A percentile compares a stretch with the other conserved stretches of the same genome.
Conservation (phyloP, 2,888 invertebrate genomes). For the Tinea trinotella region DNA sequence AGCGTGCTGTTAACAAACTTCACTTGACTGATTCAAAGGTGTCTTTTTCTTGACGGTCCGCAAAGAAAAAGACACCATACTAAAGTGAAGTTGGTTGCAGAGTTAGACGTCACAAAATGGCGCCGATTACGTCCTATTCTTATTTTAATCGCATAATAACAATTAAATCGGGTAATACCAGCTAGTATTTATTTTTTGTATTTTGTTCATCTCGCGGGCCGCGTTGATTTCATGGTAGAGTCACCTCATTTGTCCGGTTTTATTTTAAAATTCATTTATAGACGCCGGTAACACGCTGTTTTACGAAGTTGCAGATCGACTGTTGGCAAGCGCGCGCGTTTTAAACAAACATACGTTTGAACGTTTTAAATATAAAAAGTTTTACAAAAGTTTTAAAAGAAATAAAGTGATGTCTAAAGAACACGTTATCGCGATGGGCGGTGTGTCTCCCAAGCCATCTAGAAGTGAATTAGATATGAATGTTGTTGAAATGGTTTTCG, state of each 20-base stretch:
- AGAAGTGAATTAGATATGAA: constrained; percentile 32
- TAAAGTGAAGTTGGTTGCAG: too few species aligned
- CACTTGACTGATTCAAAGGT: too few species aligned
- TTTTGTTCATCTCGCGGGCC: too few species aligned
- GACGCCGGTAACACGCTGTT: background rate
- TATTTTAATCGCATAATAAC: too few species aligned
- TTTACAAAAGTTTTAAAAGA: background rate
- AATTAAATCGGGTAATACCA: too few species aligned
- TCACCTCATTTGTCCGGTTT: constrained; percentile 1
- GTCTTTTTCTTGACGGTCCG: too few species aligned
- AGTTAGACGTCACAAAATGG: too few species aligned
- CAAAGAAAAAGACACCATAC: too few species aligned
- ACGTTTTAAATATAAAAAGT: background rate
- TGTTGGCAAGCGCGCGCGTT: background rate
- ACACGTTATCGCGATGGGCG: constrained; percentile 7
- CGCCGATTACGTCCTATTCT: too few species aligned
- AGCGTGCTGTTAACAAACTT: too few species aligned
- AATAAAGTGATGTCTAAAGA: constrained; percentile 11
- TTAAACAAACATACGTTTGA: background rate
- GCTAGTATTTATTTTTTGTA: too few species aligned
- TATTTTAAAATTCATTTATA: constrained; percentile 2
- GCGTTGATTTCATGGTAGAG: too few species aligned
- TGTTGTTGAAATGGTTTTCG: constrained; percentile 48
- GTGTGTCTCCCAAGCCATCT: constrained; percentile 22
- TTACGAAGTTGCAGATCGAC: background rate